Base-by-base conservation (phyloP, 2,888 invertebrate genomes). In the Lissonota sp. region DNA sequence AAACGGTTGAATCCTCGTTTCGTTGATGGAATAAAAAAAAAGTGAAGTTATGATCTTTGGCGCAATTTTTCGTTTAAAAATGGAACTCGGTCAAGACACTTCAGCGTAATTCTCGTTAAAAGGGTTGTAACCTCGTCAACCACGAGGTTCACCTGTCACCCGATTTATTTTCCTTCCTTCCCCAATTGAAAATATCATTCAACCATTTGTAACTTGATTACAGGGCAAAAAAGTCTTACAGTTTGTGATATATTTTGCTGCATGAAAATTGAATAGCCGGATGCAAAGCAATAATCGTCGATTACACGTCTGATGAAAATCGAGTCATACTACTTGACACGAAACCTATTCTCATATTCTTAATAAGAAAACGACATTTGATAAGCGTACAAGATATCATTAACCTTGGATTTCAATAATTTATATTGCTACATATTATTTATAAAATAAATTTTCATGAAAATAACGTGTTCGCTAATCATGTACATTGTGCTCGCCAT, bases 1-100 rank as follows among this genome's bases (percentile, higher is more conserved):
- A 55, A 81, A 69, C 58, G 57, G 63, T 74, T 66, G 80, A 37
- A 53, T 73, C 14, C 67, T 69, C 46, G 26, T 64, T 6, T 26
- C 46, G 53, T 73, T 49, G 51, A 73, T 46, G 66, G 26, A 10
- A 60, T 8, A 44, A 75, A 37, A 6, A 14, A 55, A 55, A 12
- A 14, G n/a, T 14, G 26, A 42, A 66, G 62, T 67, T 63, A 12
- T 16, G 39, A 37, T 64, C 57, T 42, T 58, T 81, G 53, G 63
- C 75, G 75, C 60, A 75, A 73, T 81, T 78, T 78, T 77, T 70
- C 64, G 71, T 69, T 83, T 75, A 73, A 80, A 78, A 66, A 83
- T 80, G 83, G 77, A 83, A 80, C 80, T 80, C 78, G 83, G 80
- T 80, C 80, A 74, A 83, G 80, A 83, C 66, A 40, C 76, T 72